A percentile compares a stretch with the other conserved stretches of the same genome.
These are phyloP conservation scores for Corydoras sp. DNA, from an alignment of 2,113 vertebrate genomes.

Conservation along the genomic window DNA sequence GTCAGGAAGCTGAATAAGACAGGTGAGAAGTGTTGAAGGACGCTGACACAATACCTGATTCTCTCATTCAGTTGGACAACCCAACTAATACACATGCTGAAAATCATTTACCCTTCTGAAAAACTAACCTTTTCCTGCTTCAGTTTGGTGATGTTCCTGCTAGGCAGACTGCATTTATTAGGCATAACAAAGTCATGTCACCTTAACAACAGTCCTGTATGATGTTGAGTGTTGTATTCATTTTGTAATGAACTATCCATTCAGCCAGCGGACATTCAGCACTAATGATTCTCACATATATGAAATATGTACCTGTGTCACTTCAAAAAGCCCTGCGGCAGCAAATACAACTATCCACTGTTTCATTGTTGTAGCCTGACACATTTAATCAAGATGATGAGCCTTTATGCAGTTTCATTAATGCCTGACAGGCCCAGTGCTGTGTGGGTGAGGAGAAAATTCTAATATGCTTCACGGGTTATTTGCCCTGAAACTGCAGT, in stretches of 20 bases:
- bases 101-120: background rate
- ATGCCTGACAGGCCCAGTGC: constrained; percentile 35
- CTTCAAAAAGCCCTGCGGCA: constrained; percentile 34
- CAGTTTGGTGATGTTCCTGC: background rate
- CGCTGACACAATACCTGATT: background rate
- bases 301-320: constrained; percentile 36
- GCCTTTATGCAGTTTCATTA: constrained; percentile 44
- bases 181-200: background rate
- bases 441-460: constrained; percentile 28
- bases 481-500: constrained; percentile 36
- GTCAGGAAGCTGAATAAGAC: background rate
- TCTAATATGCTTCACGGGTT: constrained; percentile 31
- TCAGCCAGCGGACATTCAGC: constrained; percentile 24
- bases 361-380: constrained; percentile 44
- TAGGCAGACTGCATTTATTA: background rate
- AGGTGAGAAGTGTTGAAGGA: background rate
- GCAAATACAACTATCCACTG: constrained; percentile 31
- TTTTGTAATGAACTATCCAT: constrained; percentile 21
- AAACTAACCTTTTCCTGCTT: background rate
- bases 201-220: background rate
- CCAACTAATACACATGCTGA: background rate
- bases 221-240: constrained; percentile 11
- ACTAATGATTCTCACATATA: constrained; percentile 31
- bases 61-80: background rate
- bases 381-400: constrained; percentile 47